Base-by-base conservation (phyloP, 2,113 vertebrate species). In the Podarcis muralis region DNA sequence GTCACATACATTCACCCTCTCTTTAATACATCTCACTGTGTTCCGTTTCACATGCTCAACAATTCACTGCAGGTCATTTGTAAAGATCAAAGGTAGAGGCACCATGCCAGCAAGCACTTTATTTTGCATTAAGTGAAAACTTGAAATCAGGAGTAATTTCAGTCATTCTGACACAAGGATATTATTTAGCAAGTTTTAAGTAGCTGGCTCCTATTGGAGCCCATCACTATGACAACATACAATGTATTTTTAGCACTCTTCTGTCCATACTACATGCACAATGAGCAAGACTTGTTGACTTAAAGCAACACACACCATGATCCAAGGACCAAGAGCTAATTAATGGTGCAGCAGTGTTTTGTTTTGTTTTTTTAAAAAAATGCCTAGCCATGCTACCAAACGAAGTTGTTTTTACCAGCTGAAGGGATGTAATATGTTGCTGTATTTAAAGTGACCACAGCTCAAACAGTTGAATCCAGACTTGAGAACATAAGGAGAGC, bases 161-260 rank as follows among this genome's bases (percentile, higher is more conserved):
- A 86, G 68, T 69, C 87, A 81, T 82, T 84, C 68, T 59, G 89
- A 82, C 81, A n/a, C 0, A 87, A 92, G 53, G 78, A 62, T 32
- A 40, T 92, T 91, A 79, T 87, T 76, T 69, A 37, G 79, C 87
- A 86, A 90, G 6, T 71, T 91, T 74, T 71, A 95, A 94, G 88
- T 77, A 88, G 88, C 81, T 48, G 92, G 90, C 83, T 85, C 89
- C 40, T 90, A 65, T 12, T 43, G 59, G n/a, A 94, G 40, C 12
- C 79, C 89, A 93, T 93, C 93, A 89, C 87, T 91, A 92, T 75
- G 83, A 87, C 81, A 95, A 93, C 74, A 89, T 30, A 59, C 91
- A 92, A 92, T 0, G 94, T 69, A 89, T 87, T 87, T 85, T 87
- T 87, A 93, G 81, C 93, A 88, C 88, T 94, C 81, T 74, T 90